These are phyloP conservation scores for Ectobius pallidus DNA, from an alignment of 2,888 invertebrate species.

Conservation along the genomic window DNA sequence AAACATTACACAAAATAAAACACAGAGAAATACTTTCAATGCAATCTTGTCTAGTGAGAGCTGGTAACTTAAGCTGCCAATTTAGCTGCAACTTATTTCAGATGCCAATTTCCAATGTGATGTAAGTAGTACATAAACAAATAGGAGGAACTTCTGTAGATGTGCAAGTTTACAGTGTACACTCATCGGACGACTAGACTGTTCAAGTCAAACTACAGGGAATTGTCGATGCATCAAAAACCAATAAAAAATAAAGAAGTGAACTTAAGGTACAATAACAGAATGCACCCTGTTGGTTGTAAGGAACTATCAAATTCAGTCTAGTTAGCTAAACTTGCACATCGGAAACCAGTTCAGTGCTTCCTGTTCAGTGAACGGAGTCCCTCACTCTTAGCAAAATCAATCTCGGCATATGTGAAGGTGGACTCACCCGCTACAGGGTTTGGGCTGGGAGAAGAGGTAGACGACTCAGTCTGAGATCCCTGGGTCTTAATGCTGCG, in stretches of 20 bases:
- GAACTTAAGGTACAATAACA: too few relatives aligned
- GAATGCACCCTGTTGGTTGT: too few relatives aligned
- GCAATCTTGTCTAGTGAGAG: too few relatives aligned
- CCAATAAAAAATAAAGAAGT: neutral
- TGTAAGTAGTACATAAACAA: neutral
- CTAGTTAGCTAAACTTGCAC: neutral
- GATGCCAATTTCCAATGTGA: too few relatives aligned
- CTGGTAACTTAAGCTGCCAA: too few relatives aligned
- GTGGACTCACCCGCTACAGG: slow-evolving; percentile 49
- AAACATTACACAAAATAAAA: too few relatives aligned
- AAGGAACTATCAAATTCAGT: too few relatives aligned
- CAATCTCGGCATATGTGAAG: slow-evolving; percentile 79
- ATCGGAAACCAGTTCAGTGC: slow-evolving; percentile 8
- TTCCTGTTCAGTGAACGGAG: slow-evolving; percentile 44
- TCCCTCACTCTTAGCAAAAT: slow-evolving; percentile 71
- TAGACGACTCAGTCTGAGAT: slow-evolving; percentile 46
- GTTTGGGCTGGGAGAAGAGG: slow-evolving; percentile 49
- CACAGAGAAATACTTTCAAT: too few relatives aligned
- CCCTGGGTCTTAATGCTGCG: slow-evolving; percentile 45
- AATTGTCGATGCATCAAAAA: neutral
- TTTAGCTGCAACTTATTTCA: too few relatives aligned
- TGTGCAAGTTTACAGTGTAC: slow-evolving; percentile 19
- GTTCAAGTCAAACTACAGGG: neutral
- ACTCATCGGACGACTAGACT: slow-evolving; percentile 25
- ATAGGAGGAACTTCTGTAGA: slow-evolving; percentile 1